Base-by-base conservation (phyloP, 2,888 invertebrate genomes). In the Tolmerus cingulatus region DNA sequence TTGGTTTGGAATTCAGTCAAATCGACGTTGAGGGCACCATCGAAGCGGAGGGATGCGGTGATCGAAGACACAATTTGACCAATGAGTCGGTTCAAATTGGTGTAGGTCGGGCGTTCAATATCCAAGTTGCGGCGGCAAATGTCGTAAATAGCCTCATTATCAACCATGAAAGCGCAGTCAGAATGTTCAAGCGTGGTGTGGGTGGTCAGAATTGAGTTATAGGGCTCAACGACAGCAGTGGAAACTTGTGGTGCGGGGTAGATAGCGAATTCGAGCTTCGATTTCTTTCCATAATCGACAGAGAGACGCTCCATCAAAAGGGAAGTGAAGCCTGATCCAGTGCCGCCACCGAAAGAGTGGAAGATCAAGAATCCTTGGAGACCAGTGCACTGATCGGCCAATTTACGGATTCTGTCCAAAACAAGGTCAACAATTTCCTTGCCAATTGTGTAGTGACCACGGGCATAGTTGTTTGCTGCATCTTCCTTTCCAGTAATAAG, bases 81-180 rank as follows among this genome's bases (percentile, higher is more conserved):
- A 91, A 98, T 97, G 89, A 98, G 94, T 90, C 98, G 94, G 93
- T 98, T 98, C 91, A 98, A 93, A 93, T 98, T 98, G 90, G 97
- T 97, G 95, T 98, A 98, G 14, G 97, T 97, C 2, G 98, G 98
- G 89, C 98, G 95, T 91, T 97, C 97, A 91, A 97, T 97, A 93
- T 97, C 97, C 91, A 98, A 93, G 93, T 98, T 98, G 90, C 97
- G 95, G 90, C 97, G 95, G 94, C 98, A 98, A 94, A 96, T 96
- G 93, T 98, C 95, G 93, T 97, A 96, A 92, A 96, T 96, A 82
- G 96, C 96, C 92, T 96, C 96, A 90, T 96, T 96, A 93, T 96
- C 96, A 88, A 96, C 97, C 97, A 97, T 97, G 93, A 98, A 98
- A 81, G 97, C 97, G 93, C 97, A 97, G 94, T 97, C 97, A 0